These are phyloP conservation scores for Rhabdomys dilectus DNA, from an alignment of 2,113 vertebrate genomes.

Conservation along the genomic window DNA sequence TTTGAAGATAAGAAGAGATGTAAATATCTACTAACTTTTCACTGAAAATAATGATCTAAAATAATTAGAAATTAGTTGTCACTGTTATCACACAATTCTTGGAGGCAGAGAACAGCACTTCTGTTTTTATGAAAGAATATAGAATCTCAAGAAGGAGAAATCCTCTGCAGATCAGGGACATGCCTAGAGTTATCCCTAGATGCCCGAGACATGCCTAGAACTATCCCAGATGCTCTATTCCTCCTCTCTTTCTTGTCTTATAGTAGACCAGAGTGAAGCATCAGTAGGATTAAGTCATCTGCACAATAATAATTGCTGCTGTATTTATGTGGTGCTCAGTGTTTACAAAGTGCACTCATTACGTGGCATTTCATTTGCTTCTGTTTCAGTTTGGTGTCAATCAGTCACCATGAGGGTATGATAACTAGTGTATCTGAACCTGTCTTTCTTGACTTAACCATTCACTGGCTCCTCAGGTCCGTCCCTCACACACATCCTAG, in stretches of 20 bases:
- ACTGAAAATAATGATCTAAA: not conserved
- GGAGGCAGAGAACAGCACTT: not conserved
- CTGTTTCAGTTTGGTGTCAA: not conserved
- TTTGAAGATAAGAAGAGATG: conserved; percentile 42
- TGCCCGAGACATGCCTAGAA: not conserved
- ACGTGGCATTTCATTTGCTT: not conserved
- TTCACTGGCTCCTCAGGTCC: not conserved
- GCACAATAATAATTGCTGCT: not conserved
- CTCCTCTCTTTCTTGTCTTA: not conserved
- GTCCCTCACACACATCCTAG: not conserved
- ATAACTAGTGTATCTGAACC: not conserved
- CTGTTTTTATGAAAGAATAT: not conserved
- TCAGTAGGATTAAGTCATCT: not conserved
- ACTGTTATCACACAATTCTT: not conserved
- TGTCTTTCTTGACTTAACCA: not conserved
- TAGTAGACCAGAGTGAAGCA: rapidly evolving
- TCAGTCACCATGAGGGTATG: not conserved
- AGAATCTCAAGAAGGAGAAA: not conserved
- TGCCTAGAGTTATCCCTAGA: not conserved
- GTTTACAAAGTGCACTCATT: not conserved
- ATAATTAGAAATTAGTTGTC: not conserved
- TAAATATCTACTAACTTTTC: conserved; percentile 10
- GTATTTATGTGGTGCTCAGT: not conserved
- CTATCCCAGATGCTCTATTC: not conserved
- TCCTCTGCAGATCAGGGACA: not conserved